Base-by-base conservation (phyloP, 2,113 vertebrate genomes). In the Hippolais icterina region DNA sequence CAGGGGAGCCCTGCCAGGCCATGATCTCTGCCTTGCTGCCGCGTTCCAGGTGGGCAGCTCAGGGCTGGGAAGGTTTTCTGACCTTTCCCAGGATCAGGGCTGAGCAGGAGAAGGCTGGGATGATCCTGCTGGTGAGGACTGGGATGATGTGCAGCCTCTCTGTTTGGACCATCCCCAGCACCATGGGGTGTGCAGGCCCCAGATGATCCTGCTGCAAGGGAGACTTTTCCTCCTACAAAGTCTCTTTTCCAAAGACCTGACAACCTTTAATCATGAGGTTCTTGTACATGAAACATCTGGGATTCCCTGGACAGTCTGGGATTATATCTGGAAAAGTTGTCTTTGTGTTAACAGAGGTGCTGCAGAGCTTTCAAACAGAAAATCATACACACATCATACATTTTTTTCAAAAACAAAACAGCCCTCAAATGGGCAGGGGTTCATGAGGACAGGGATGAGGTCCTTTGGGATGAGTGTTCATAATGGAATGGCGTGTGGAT, bases 401-500 rank as follows among this genome's bases (percentile, higher is more conserved):
- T 37, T 37, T 59, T 59, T 59, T 60, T 59, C n/a, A 39, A 39
- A 39, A 39, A 11, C 27, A 60, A 33, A 88, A 0, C 24, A 42
- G 21, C 47, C 47, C 14, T 16, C 0, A 78, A 33, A 47, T 37
- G 15, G 39, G 17, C 22, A 27, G 37, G 42, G 21, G 9, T 54
- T 57, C 31, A 16, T 8, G 25, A 70, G 39, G 29, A 64, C 33
- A 76, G 29, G 79, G 72, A n/a, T 23, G 33, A 46, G 54, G 47
- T 79, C 61, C 57, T 71, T 74, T 35, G 47, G 57, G 24, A 28
- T 18, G 20, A 22, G 21, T 44, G 23, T 66, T 44, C 17, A 1
- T 39, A 13, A 22, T 28, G 33, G 35, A 42, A 19, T 75, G 44
- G 18, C 1, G 0, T 2, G 7, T 10, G 53, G 41, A 6, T 1